A percentile compares a stretch with the other conserved stretches of the same genome.
Conservation (phyloP, 2,113 vertebrate species). For the Microcebus lehilahytsara region DNA sequence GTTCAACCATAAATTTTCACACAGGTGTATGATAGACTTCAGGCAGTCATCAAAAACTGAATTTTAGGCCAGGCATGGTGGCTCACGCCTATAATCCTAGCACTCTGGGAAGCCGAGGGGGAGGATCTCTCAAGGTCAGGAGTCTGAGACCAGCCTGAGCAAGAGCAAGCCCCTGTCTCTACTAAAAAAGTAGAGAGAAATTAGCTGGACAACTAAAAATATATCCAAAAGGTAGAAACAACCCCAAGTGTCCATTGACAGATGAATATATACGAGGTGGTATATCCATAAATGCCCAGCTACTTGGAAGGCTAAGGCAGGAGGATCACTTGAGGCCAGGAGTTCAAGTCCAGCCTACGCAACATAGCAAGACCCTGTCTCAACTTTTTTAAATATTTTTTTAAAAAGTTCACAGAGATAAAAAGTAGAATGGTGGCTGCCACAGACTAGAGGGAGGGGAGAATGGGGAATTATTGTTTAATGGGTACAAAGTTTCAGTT, state of each 20-base stretch:
- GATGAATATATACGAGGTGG: not conserved
- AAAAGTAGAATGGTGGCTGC: not conserved
- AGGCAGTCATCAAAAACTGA: slow-evolving; percentile 22
- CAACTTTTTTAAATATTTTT: no score
- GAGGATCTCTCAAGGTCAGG: not conserved
- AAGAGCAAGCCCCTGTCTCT: not conserved
- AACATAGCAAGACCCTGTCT: no score
- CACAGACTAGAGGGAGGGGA: not conserved
- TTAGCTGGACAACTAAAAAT: no score
- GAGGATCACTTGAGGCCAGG: no score
- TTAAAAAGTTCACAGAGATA: no score
- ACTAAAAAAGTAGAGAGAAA: not conserved
- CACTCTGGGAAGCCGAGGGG: no score
- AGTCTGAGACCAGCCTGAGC: not conserved
- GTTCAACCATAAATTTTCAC: not conserved
- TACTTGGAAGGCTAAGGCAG: no score
- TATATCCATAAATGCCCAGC: not conserved
- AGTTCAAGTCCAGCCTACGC: no score
- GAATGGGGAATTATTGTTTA: not conserved
- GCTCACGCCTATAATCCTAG: no score
- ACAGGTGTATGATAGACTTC: not conserved
- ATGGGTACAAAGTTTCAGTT: not conserved
- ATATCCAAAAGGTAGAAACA: not conserved
- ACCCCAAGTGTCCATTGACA: not conserved
- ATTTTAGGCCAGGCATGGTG: not conserved